These are phyloP conservation scores for Microcebus griseorufus DNA, from an alignment of 2,113 vertebrate species.

Conservation along the genomic window DNA sequence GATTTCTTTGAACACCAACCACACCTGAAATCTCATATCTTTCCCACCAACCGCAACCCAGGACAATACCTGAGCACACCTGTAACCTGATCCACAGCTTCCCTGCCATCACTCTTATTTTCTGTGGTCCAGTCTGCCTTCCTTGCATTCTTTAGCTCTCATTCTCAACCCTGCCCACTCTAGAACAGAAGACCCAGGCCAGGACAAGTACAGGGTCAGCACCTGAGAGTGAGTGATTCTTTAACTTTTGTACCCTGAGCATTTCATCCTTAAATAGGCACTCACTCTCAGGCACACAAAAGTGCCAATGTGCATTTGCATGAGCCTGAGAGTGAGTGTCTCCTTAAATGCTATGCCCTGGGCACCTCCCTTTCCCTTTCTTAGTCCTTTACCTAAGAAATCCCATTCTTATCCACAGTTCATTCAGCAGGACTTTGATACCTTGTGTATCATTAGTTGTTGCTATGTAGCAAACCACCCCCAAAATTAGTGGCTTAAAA, in stretches of 20 bases:
- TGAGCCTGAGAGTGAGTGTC: background rate
- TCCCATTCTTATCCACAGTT: background rate
- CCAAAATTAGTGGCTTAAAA: constrained; percentile 8
- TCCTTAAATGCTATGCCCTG: background rate
- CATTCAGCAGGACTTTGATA: background rate
- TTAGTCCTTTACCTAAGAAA: background rate
- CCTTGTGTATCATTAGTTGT: background rate
- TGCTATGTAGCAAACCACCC: background rate
- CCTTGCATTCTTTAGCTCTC: background rate
- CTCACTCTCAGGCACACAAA: background rate
- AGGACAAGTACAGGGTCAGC: background rate
- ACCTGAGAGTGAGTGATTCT: background rate
- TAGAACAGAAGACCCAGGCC: background rate
- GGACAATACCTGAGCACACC: background rate
- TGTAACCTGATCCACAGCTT: background rate
- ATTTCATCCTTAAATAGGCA: background rate
- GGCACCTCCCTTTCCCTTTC: background rate
- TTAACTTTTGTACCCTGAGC: background rate
- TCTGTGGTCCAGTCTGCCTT: background rate
- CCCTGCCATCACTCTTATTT: background rate
- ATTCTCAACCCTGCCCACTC: background rate
- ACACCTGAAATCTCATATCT: background rate
- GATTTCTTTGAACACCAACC: background rate
- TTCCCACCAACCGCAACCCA: background rate
- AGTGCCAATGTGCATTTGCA: background rate